Evolutionary conservation across 92 coral and sea anemone species (phyloP).

Genomic region (Epizoanthus fatuus): DNA sequence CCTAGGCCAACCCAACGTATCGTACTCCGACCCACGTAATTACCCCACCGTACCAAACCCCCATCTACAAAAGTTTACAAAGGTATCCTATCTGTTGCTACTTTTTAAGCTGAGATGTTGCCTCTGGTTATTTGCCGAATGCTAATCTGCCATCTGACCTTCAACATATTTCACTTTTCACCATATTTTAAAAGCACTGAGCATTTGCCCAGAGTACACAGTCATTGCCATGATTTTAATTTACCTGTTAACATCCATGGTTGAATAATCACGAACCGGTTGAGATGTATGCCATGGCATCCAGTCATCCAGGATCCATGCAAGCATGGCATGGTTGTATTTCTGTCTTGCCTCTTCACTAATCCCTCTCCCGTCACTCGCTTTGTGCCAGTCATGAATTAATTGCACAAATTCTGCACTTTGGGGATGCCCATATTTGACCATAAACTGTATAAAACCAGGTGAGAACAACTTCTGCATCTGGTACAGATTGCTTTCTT

Average conservation of each 20-base stretch:
- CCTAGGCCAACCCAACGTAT: no score
- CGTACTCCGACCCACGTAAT: no score
- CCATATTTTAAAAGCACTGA: no score
- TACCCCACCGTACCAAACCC: no score
- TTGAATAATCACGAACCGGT: constrained; percentile 32
- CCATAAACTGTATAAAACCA: constrained; percentile 58
- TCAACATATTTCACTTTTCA: no score
- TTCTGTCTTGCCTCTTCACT: constrained; percentile 48
- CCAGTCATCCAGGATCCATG: constrained; percentile 61
- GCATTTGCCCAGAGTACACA: no score
- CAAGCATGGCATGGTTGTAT: constrained; percentile 55
- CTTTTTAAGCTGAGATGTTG: no score
- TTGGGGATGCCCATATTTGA: constrained; percentile 1
- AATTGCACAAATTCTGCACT: constrained; percentile 43
- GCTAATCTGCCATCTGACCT: no score
- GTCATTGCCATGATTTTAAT: no score
- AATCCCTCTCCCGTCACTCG: constrained; percentile 74
- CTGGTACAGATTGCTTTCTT: constrained; percentile 72
- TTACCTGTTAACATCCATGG: constrained; percentile 64
- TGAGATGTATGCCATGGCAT: constrained; percentile 38
- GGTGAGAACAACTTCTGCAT: constrained; percentile 62
- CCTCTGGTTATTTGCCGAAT: no score
- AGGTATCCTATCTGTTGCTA: no score
- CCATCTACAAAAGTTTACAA: no score
- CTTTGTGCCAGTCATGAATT: constrained; percentile 70